Base-by-base conservation (phyloP, 2,797 vertebrate species). In the Macroramphosus scolopax region DNA sequence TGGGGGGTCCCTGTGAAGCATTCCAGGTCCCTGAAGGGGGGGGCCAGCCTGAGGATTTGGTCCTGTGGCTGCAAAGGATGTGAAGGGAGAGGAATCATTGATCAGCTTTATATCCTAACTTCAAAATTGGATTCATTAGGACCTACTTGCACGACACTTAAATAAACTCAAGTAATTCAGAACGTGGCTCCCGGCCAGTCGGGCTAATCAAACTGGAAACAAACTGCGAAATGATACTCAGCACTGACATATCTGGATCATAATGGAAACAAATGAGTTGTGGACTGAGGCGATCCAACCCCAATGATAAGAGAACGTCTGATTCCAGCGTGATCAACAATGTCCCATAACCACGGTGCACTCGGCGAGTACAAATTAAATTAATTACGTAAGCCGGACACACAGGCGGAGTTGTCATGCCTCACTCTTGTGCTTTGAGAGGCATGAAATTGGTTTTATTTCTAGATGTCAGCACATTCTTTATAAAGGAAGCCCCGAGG, bases 21-120 rank as follows among this genome's bases (percentile, higher is more conserved):
- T 83, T 91, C 94, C 95, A 97, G 87, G 92, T 92, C 79, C 93
- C 94, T 35, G 94, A 88, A 64, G 93, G 91, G 67, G 94, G 91
- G 10, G 93, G 92, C 93, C 94, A 97, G 83, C 93, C 93, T 13
- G 94, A 91, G 69, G 94, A 89, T 88, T 97, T 98, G 73, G 89
- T 94, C 86, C 92, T 95, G 89, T 97, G 94, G 89, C 96, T 98
- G 77, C 8, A 41, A 43, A 48, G 28, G 40, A 33, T 48, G 24
- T 61, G 42, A 66, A 5, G 12, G 31, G 17, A 14, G 22, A 42
- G 10, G 30, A 13, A 24, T 38, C 1, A 48, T 6, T n/a, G 22
- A 38, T 38, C 14, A 26, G 14, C n/a, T 33, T 34, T 0, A 22
- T 9, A 20, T 43, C 6, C 14, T 8, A 5, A 42, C 35, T 31